Evolutionary conservation across 2,797 vertebrate genomes (phyloP), one percentile per base, ranked within the genome.

Genomic region (Limosa lapponica): DNA sequence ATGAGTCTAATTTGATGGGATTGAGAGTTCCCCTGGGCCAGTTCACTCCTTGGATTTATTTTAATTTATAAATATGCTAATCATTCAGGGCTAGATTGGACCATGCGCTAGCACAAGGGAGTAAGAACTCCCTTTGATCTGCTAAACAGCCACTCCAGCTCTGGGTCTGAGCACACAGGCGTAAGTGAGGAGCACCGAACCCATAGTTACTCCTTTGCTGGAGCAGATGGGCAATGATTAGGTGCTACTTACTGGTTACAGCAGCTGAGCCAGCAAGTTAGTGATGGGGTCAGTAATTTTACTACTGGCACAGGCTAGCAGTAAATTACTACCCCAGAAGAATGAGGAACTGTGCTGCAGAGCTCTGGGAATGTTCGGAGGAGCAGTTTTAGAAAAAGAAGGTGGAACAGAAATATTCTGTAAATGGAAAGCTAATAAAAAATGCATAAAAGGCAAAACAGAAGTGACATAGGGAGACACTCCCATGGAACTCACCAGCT

Each of bases 1-100:
- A 67, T 37, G 80, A 95, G 81, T 61, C 88, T 78, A 80, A 87
- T 95, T 94, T 80, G 77, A 89, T 62, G 87, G 96, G 86, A 87
- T 16, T 90, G 83, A 87, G 88, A 87, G 74, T 1, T 87, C 71
- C 78, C 88, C 83, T 30, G 64, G 64, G 88, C 64, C 83, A 27
- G 41, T 37, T 93, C 59, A n/a, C 44, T 89, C 83, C 71, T 32
- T 27, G 65, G 83, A 39, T 90, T 92, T 80, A 69, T 85, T 65
- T 79, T 49, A 44, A 89, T 95, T 79, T 82, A 54, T 39, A 87
- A 87, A 80, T 61, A 90, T 11, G 74, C 61, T 89, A 41, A 82
- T 87, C 22, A 82, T 34, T 77, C 70, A 19, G 66, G 61, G 61
- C 67, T 55, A 32, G 88, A 25, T 6, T 37, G 90, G 37, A 49